Evolutionary conservation across 1,140 invertebrate genomes (phyloP), one percentile per base, ranked within the genome.

Genomic region (Cherax quadricarinatus): DNA sequence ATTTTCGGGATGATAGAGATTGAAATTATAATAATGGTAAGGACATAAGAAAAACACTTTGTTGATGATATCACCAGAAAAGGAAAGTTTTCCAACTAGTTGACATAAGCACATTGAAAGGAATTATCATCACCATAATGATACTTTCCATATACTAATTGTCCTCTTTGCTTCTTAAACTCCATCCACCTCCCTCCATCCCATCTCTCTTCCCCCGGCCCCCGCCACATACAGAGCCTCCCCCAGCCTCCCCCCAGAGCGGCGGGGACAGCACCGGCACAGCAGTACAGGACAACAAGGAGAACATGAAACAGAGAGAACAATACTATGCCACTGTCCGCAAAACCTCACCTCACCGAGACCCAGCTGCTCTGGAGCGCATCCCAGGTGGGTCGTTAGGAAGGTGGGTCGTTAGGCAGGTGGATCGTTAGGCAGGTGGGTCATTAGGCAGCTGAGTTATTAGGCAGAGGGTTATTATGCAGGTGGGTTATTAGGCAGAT

Each of bases 281-380:
- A 95, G 62, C 94, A 95, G 93, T 96, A 96, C 95, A 96, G 96
- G 95, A 96, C 21, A 91, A 91, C 75, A 86, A 96, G 94, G 95
- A 96, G 93, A 96, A 96, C 93, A 95, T 96, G 95, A 96, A 96
- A 93, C 96, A 96, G 93, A 94, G 96, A 80, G 96, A 96, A 92
- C 96, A 96, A 85, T 96, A 95, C 93, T 96, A 96, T 93, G 96
- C 96, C 90, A 96, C 96, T 16, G 96, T 96, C 60, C 95, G 96
- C 88, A 96, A 96, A 94, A 95, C 95, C 7, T 95, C 95, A 60
- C 95, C 95, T 78, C 89, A 95, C 94, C 95, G 95, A 81, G 96
- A 96, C 94, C 95, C 95, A 93, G 95, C 80, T 0, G 66, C 79
- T 7, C 78, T 83, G 4, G 96, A 96, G 94, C 95, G 96, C 80